Base-by-base conservation (phyloP, 1,140 invertebrate species). In the Oreohelix idahoensis region DNA sequence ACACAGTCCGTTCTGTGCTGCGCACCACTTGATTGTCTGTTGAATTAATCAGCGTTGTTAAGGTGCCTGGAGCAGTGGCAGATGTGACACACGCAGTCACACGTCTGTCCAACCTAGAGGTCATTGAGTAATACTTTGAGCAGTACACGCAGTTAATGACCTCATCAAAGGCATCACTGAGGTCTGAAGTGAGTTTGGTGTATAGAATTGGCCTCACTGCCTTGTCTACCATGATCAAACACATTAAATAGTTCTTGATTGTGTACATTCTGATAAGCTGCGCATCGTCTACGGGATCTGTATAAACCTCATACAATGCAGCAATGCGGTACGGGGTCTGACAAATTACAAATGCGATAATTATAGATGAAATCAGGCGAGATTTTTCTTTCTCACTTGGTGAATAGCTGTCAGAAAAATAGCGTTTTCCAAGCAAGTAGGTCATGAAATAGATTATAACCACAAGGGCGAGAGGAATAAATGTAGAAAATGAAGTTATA, bases 321-420 rank as follows among this genome's bases (percentile, higher is more conserved):
- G 88, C 75, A 20, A 88, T 85, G 70, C 90, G 86, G 73, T 84
- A 86, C 0, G 90, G 90, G 2, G 90, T 73, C 66, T 87, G 87
- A 76, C 87, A 90, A 39, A 90, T 76, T 13, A 84, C 80, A 73
- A 90, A 91, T 23, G 84, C 85, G 17, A 87, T 66, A 36, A 91
- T 86, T 20, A 91, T 79, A 8, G 84, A 74, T 0, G 86, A 86
- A 10, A 90, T 88, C 79, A 91, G 87, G 49, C 86, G 81, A 10
- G 89, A 90, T 35, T 89, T 84, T 53, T 88, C 84, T 45, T 87
- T 85, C 74, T 90, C 89, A 15, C 88, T 63, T 2, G 66, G 51
- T 0, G 89, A 89, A 79, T 90, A 90, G 77, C 90, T 91, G 71
- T 91, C 90, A 23, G 88, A 85, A 81, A 89, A 90, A 71, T 88